A percentile compares a stretch with the other conserved stretches of the same genome.
These are phyloP conservation scores for Physocephala rufipes DNA, from an alignment of 2,888 invertebrate genomes.

Conservation along the genomic window DNA sequence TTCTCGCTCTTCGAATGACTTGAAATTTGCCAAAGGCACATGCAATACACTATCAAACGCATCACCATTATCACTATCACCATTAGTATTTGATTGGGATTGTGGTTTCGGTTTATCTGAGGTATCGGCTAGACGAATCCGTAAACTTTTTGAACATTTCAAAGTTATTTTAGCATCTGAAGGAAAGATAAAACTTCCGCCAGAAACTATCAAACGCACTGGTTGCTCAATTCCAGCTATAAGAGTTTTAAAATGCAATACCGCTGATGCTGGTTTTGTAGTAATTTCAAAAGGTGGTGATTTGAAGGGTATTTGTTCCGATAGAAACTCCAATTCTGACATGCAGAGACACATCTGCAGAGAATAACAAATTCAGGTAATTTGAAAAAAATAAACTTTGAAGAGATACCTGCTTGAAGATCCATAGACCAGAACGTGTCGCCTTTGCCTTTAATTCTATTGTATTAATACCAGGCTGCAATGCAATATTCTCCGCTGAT, in stretches of 20 bases:
- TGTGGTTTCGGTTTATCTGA: slow-evolving; percentile 27
- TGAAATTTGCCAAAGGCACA: slow-evolving; percentile 70
- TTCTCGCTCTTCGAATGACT: slow-evolving; percentile 74
- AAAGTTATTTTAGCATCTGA: slow-evolving; percentile 68
- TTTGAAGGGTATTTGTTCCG: slow-evolving; percentile 69
- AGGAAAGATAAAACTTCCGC: slow-evolving; percentile 80
- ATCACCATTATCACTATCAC: slow-evolving; percentile 46
- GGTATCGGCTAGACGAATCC: slow-evolving; percentile 54
- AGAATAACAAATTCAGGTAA: neutral
- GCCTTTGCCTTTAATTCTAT: slow-evolving; percentile 72
- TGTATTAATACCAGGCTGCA: slow-evolving; percentile 75
- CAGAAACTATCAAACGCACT: slow-evolving; percentile 77
- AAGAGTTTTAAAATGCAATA: slow-evolving; percentile 74
- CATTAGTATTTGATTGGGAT: neutral
- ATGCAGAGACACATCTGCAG: slow-evolving; percentile 57
- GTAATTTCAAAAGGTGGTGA: slow-evolving; percentile 63
- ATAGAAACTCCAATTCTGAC: slow-evolving; percentile 78
- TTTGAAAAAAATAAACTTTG: neutral
- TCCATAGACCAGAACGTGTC: slow-evolving; percentile 75
- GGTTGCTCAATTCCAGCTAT: slow-evolving; percentile 84
- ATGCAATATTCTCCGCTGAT: slow-evolving; percentile 65
- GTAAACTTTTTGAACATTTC: slow-evolving; percentile 65
- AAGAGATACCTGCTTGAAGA: slow-evolving; percentile 72
- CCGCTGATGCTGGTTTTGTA: slow-evolving; percentile 68
- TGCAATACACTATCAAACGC: slow-evolving; percentile 64